A percentile compares a stretch with the other conserved stretches of the same genome.
phyloP scores from a whole-genome alignment of 2,113 vertebrate species.

The Prionailurus bengalensis region DNA sequence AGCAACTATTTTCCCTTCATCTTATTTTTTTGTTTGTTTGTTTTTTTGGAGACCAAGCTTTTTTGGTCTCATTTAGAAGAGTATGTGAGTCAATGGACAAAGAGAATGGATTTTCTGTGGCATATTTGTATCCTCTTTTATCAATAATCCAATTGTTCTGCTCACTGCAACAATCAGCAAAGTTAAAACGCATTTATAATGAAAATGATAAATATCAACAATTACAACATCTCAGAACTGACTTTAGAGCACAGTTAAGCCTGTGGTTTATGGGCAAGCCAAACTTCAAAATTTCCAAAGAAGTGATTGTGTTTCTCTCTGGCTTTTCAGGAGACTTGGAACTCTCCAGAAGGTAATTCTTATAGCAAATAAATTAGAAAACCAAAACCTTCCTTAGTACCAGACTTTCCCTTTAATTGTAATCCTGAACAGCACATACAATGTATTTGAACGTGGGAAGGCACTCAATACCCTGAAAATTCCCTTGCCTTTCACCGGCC shows the following conservation, averaged over 20 bases:
- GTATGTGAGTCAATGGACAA: neutral
- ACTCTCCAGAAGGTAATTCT: conserved; percentile 39
- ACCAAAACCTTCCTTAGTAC: too few species aligned
- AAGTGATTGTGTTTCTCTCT: neutral
- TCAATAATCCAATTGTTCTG: conserved; percentile 38
- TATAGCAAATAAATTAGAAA: conserved; percentile 36
- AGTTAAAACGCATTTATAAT: conserved; percentile 6
- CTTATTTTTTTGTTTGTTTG: neutral
- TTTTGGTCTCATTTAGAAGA: neutral
- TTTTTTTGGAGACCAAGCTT: neutral
- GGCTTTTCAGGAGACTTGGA: conserved; percentile 24
- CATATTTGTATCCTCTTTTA: neutral
- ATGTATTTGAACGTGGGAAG: neutral
- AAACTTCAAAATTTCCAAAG: neutral
- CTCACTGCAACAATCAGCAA: neutral
- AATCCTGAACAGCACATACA: neutral
- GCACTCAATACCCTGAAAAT: neutral
- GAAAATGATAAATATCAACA: neutral
- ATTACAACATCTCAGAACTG: neutral
- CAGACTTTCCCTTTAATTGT: neutral
- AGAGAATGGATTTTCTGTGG: conserved; percentile 9
- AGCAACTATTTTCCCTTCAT: neutral
- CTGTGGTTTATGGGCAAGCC: neutral
- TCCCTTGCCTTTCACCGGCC: neutral
- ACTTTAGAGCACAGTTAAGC: neutral